A percentile compares a stretch with the other conserved stretches of the same genome.
phyloP scores from a whole-genome alignment of 2,888 invertebrate genomes.

The Dasypogon diadema region DNA sequence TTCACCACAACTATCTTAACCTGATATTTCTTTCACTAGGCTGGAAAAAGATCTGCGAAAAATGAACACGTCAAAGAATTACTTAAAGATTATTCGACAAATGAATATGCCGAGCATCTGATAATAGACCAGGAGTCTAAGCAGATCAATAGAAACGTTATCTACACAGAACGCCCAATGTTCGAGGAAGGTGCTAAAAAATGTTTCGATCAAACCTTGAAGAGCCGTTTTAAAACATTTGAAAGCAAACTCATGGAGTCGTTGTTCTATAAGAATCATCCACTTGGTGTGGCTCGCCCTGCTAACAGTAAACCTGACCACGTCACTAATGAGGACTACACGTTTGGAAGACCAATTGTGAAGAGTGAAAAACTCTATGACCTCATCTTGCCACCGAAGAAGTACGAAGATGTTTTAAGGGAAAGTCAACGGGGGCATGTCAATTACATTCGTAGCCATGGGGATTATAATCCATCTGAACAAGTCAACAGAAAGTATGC shows the following conservation, averaged over 20 bases:
- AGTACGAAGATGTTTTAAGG: neutral
- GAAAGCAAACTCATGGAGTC: neutral
- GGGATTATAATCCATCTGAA: neutral
- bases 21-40: neutral
- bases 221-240: conserved; percentile 1
- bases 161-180: no score
- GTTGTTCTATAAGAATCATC: neutral
- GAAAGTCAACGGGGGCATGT: neutral
- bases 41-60: neutral
- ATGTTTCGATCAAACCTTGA: no score
- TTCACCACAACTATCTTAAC: neutral
- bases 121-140: neutral
- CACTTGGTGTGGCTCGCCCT: neutral
- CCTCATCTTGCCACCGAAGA: neutral
- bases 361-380: neutral
- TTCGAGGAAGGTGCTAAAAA: neutral
- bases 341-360: neutral
- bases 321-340: neutral
- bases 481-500: neutral
- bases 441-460: neutral
- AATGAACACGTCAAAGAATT: neutral
- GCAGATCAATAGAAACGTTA: no score
- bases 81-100: neutral
- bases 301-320: neutral
- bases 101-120: neutral